Percentiles rank a stretch among this genome's conserved stretches.
These are phyloP conservation scores for Drosophila setosimentum DNA, from an alignment of 2,888 invertebrate species.

Conservation along the genomic window DNA sequence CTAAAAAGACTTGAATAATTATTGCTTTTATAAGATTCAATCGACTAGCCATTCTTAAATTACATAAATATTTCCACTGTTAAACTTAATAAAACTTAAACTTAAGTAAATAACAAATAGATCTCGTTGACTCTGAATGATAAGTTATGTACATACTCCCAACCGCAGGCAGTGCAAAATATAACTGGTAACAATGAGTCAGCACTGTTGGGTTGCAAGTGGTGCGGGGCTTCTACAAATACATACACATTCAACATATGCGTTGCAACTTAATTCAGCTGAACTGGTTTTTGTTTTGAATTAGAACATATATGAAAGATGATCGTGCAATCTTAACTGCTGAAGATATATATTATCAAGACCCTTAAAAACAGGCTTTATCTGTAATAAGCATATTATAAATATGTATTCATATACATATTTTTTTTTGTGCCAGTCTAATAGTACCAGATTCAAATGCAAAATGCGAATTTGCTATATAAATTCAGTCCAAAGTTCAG, in stretches of 20 bases:
- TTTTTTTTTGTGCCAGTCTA: not conserved
- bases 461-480: not conserved
- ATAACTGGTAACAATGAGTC: not conserved
- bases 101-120: not conserved
- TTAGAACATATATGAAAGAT: too few species aligned
- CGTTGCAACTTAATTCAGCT: conserved; percentile 10
- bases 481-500: conserved; percentile 6
- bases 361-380: not conserved
- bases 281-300: not conserved
- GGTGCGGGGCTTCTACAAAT: too few species aligned
- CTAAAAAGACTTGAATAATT: not conserved
- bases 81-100: not conserved
- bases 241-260: not conserved
- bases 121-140: too few species aligned
- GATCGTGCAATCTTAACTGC: not conserved
- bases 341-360: not conserved
- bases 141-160: too few species aligned
- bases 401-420: not conserved
- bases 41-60: not conserved
- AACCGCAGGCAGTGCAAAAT: not conserved
- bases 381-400: not conserved
- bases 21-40: not conserved
- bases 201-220: too few species aligned
- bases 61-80: not conserved
- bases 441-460: not conserved